Evolutionary conservation across 2,888 invertebrate species (phyloP), one percentile per base, ranked within the genome.

Genomic region (Euplexia lucipara): DNA sequence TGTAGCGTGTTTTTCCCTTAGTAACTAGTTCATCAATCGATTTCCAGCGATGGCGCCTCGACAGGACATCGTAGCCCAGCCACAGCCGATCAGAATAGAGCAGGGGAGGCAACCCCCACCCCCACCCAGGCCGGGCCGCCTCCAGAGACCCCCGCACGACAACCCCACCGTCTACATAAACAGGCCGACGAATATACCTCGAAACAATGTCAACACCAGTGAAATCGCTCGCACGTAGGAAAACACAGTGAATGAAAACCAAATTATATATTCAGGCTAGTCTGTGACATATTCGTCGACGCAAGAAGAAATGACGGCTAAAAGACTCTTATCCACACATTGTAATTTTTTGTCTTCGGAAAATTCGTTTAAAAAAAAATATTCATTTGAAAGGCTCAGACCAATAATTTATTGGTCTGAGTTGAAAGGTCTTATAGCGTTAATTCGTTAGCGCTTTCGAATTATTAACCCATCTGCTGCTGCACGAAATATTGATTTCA

Each of bases 141-240:
- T 91, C 54, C 95, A 95, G 86, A 86, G 94, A 10, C 94, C 95
- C 52, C 94, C 94, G 1, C 94, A 94, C 75, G 95, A 95, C 81
- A 85, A 94, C 84, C 95, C 95, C 6, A 81, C 89, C 1, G 86
- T 72, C 56, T 94, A 94, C 84, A 87, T 93, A 57, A 84, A 87
- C 72, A 86, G 90, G 71, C 84, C 87, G n/a, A 78, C 81, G 63
- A 84, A 78, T 57, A 86, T 82, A 51, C 78, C 84, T 49, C 77
- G 75, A 44, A 83, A 81, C 77, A 81, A 81, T 70, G 84, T 85
- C 69, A 86, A 82, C 73, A 83, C 81, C 56, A 83, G 82, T 65
- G 83, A 82, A 80, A 67, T 82, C 58, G 63, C 78, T 66, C 79
- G 75, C 61, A 71, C 70, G 44, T 74, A 70, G 64, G 44, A 67